Evolutionary conservation across 1,140 invertebrate species (phyloP), one percentile per base, ranked within the genome.

Genomic region (Penaeus vannamei): DNA sequence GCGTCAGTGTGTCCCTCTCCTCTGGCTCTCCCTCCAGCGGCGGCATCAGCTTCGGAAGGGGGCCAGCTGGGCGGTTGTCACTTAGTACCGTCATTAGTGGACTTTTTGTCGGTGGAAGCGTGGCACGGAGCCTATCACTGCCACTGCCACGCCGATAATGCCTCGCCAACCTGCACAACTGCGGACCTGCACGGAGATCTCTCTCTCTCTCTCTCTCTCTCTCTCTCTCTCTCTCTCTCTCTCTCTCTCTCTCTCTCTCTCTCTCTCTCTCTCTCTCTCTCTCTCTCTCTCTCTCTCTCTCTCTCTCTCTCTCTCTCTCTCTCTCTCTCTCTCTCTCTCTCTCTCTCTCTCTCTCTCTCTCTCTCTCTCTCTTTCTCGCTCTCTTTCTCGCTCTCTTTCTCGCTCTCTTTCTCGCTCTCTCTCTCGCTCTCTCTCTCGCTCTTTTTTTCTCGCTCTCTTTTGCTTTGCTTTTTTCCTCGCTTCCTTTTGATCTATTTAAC

Each of bases 141-240:
- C 53, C 53, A 53, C 53, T 53, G 53, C 53, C 53, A 53, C 53
- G 53, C 53, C 53, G 53, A 53, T 53, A 53, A 53, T 53, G 53
- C 53, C 53, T 53, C 53, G 53, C 53, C 53, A 53, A 53, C 53
- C 53, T 53, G 53, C 53, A 53, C 53, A 53, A 53, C 53, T 53
- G 53, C 10, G 53, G 53, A 53, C 53, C 53, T 53, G 53, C 53
- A 53, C 53, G 53, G 53, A 17, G 53, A 53, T 62, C 81, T 83
- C 81, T 60, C 46, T 83, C 81, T 83, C 81, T 60, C 53, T 83
- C 46, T 61, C 81, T 61, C 22, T 83, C 53, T 60, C 81, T 83
- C 81, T 60, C 46, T 3, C 42, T 20, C 76, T 36, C 7, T 79
- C 12, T 46, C 2, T 36, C 32, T 23, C 5, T 53, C 46, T 36